Conservation (phyloP, 2,888 invertebrate genomes). For the Junonia oenone region DNA sequence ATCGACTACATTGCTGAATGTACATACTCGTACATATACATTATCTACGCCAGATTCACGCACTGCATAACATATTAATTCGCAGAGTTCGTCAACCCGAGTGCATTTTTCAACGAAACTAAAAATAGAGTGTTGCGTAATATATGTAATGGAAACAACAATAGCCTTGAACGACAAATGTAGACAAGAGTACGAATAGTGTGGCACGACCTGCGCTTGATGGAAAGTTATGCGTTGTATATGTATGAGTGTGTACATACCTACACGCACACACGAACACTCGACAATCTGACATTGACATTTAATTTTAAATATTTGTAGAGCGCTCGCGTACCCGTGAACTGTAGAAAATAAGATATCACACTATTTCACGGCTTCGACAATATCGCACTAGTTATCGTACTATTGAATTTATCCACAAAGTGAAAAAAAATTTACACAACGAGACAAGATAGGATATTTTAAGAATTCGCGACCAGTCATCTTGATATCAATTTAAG, state of each 20-base stretch:
- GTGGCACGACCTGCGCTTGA: conserved; percentile 1
- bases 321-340: conserved; percentile 22
- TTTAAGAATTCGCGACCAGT: background rate
- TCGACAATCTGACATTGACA: conserved; percentile 41
- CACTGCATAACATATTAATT: conserved; percentile 31
- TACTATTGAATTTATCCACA: background rate
- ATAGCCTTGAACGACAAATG: conserved; percentile 57
- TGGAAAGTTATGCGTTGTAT: conserved; percentile 12
- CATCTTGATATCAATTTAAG: background rate
- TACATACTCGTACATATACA: conserved; percentile 5
- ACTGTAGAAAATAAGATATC: conserved; percentile 24
- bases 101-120: conserved; percentile 39
- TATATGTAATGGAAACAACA: conserved; percentile 44
- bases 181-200: conserved; percentile 24
- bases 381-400: conserved; percentile 5
- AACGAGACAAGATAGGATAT: background rate
- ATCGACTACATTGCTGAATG: conserved; percentile 13
- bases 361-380: conserved; percentile 23
- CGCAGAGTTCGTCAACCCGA: conserved; percentile 48
- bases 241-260: background rate
- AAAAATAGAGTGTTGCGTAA: conserved; percentile 56
- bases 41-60: conserved; percentile 21
- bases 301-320: conserved; percentile 27
- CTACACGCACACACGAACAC: conserved; percentile 3
- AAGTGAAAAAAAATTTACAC: background rate